Base-by-base conservation (phyloP, 1,140 invertebrate species). In the Heliconius nattereri region DNA sequence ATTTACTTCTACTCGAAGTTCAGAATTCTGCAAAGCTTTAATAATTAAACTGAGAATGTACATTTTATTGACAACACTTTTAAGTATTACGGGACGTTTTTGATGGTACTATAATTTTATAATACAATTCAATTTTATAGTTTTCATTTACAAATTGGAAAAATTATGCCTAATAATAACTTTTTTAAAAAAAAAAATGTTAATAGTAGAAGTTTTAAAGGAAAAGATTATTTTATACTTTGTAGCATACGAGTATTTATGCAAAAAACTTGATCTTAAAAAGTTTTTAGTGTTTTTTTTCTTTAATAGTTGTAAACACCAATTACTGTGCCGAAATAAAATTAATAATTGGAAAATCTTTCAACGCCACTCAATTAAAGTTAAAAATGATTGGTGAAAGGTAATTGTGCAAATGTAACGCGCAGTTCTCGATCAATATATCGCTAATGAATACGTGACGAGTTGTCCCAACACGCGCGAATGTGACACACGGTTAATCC, bases 401-500 rank as follows among this genome's bases (percentile, higher is more conserved):
- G 60, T 66, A 66, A 66, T 66, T 70, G 78, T 75, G 72, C 57
- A 32, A 75, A 54, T 35, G 77, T 37, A 19, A 26, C 71, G 60
- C 73, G 13, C 60, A 66, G 78, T 76, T 73, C 74, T 75, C 78
- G 80, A 85, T 85, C 84, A 80, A 85, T 85, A 83, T 72, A 54
- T 76, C 81, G 75, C 79, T 85, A 85, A 85, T 85, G 84, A 85
- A 82, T 79, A 80, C 84, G 81, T 83, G 82, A 85, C 82, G 80
- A 80, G 81, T 80, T 78, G 79, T 83, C 80, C 78, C 78, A 78
- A 78, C 83, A 84, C 76, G 78, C 75, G 78, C 76, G 81, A 81
- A 49, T 76, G 75, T 76, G 74, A 76, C 75, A 76, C 75, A 70
- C 75, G 66, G 70, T 76, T 76, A 76, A 76, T 76, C 37, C 23